phyloP scores from a whole-genome alignment of 2,888 invertebrate species.

The Andrena dorsata region DNA sequence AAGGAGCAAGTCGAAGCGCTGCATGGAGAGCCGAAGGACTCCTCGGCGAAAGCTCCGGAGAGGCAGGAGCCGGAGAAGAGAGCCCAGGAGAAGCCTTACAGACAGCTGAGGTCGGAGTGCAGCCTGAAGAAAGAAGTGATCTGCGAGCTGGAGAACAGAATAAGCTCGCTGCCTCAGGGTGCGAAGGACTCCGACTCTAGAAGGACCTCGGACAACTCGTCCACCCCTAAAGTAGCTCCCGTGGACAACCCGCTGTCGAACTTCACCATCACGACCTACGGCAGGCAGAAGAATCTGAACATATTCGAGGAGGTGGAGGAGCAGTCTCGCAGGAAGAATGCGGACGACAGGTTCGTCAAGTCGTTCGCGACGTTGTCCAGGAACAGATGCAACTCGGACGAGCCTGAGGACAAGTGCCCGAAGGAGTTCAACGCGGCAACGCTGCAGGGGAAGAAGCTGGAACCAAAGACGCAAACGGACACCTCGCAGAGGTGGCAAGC shows the following conservation, averaged over 20 bases:
- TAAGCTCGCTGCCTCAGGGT: constrained; percentile 67
- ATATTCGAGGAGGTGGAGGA: constrained; percentile 77
- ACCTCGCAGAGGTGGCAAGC: constrained; percentile 45
- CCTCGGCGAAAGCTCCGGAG: background rate
- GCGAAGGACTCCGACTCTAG: constrained; percentile 59
- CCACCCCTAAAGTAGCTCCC: constrained; percentile 78
- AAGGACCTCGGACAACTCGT: constrained; percentile 37
- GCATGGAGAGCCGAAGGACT: background rate
- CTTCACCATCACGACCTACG: constrained; percentile 82
- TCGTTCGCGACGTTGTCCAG: constrained; percentile 70
- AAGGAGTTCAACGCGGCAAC: constrained; percentile 16
- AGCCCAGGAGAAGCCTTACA: background rate
- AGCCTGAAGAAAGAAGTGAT: constrained; percentile 77
- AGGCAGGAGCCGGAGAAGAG: background rate
- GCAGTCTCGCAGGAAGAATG: constrained; percentile 32
- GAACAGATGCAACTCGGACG: constrained; percentile 43
- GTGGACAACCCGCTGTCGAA: constrained; percentile 81
- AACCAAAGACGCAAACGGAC: constrained; percentile 63
- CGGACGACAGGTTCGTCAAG: constrained; percentile 61
- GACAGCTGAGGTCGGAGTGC: background rate
- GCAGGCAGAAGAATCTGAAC: constrained; percentile 78
- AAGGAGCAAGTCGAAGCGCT: background rate
- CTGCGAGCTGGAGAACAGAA: constrained; percentile 77
- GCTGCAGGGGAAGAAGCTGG: constrained; percentile 29
- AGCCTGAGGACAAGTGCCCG: background rate